phyloP scores from a whole-genome alignment of 2,797 vertebrate genomes.

The Rhynchotus rufescens region DNA sequence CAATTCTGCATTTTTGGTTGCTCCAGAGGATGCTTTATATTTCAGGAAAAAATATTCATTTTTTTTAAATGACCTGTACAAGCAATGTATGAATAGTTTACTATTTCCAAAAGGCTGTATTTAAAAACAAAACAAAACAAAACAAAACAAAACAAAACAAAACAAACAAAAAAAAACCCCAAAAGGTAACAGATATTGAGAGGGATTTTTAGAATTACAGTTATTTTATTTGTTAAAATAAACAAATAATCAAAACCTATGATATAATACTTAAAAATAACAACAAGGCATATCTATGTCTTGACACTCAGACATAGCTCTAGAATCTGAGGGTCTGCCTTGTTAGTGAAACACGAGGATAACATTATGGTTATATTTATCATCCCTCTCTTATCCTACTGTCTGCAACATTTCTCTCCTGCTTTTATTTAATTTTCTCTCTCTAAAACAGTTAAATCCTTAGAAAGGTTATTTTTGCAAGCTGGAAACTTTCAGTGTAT shows the following conservation, averaged over 20 bases:
- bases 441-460: background rate
- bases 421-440: conserved; percentile 15
- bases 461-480: conserved; percentile 7
- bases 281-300: background rate
- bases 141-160: too few species aligned
- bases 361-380: background rate
- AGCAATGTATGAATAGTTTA: background rate
- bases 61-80: background rate
- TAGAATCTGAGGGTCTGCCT: background rate
- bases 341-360: background rate
- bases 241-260: background rate
- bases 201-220: background rate
- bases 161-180: background rate
- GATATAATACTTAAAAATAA: background rate
- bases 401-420: background rate
- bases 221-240: conserved; percentile 9
- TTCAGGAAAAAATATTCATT: background rate
- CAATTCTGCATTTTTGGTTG: background rate
- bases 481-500: background rate
- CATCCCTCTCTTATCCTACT: background rate
- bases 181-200: conserved; percentile 13
- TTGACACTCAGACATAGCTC: background rate
- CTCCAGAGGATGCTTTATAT: background rate
- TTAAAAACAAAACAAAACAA: too few species aligned
- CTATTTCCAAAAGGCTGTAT: background rate